phyloP scores from a whole-genome alignment of 2,888 invertebrate genomes.

The Tetranychus piercei region DNA sequence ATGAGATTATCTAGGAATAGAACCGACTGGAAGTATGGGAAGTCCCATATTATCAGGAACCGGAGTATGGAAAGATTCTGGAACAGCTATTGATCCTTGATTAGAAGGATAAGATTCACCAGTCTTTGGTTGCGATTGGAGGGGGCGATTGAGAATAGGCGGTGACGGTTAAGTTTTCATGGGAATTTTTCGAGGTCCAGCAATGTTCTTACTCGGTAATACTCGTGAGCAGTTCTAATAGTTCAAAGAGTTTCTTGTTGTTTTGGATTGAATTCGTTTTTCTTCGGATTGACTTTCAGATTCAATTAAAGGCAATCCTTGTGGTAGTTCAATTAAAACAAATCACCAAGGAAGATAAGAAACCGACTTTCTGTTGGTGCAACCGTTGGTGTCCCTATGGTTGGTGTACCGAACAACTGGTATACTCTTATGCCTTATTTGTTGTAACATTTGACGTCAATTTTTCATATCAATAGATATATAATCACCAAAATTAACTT shows the following conservation, averaged over 20 bases:
- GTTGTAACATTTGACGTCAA: constrained; percentile 9
- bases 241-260: neutral
- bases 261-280: constrained; percentile 12
- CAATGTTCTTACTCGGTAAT: constrained; percentile 44
- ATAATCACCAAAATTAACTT: constrained; percentile 13
- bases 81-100: too few relatives aligned
- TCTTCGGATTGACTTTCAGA: constrained; percentile 17
- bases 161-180: constrained; percentile 36
- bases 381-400: neutral
- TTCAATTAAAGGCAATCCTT: constrained; percentile 2
- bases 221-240: constrained; percentile 42
- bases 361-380: neutral
- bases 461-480: constrained; percentile 16
- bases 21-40: too few relatives aligned
- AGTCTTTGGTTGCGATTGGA: neutral
- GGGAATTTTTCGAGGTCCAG: constrained; percentile 64
- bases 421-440: neutral
- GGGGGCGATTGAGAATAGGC: neutral
- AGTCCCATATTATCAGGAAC: too few relatives aligned
- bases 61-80: too few relatives aligned
- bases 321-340: constrained; percentile 13
- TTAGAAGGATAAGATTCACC: too few relatives aligned
- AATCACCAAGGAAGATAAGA: constrained; percentile 15
- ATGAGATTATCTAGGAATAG: too few relatives aligned
- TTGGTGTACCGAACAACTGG: neutral